Percentiles rank a stretch among this genome's conserved stretches.
Conservation (phyloP, 2,113 vertebrate genomes). For the Spheniscus mendiculus region DNA sequence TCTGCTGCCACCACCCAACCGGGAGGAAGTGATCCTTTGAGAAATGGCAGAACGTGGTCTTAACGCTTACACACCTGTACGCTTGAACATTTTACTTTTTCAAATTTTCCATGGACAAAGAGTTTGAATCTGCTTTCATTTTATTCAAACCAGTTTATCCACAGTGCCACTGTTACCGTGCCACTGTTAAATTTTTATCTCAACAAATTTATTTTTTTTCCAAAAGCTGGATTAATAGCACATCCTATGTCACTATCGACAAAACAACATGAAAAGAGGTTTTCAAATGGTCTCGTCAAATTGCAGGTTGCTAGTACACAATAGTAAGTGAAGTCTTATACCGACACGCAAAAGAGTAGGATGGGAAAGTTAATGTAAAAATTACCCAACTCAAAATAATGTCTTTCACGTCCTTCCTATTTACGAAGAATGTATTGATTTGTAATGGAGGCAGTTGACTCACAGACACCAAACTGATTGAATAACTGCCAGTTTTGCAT, state of each 20-base stretch:
- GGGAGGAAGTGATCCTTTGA: not conserved
- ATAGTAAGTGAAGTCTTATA: not conserved
- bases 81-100: not conserved
- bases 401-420: not conserved
- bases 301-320: not conserved
- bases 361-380: not conserved
- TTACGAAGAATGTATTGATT: not conserved
- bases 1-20: not conserved
- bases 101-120: not conserved
- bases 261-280: not conserved
- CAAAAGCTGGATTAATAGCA: not conserved
- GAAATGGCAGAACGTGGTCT: not conserved
- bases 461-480: not conserved
- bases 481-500: not conserved
- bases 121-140: not conserved
- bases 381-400: not conserved
- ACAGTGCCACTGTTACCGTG: not conserved
- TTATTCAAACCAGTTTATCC: not conserved
- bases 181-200: not conserved
- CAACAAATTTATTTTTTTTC: not conserved
- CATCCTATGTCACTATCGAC: not conserved
- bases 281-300: not conserved
- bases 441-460: not conserved
- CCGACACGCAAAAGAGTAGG: not conserved
- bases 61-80: not conserved